These are phyloP conservation scores for Halictus ligatus DNA, from an alignment of 2,888 invertebrate species.

Conservation along the genomic window DNA sequence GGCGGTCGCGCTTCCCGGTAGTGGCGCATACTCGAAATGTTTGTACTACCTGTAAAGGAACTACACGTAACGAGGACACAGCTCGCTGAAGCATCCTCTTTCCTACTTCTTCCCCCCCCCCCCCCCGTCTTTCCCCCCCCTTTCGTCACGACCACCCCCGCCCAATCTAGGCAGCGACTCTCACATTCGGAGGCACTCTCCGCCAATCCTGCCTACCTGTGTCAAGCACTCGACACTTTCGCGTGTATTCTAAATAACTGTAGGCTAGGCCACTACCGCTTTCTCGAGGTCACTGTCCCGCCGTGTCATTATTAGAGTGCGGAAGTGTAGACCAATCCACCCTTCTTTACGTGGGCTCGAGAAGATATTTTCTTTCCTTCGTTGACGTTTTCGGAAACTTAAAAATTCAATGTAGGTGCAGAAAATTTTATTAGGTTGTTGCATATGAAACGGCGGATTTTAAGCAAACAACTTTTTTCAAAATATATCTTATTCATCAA, in stretches of 20 bases:
- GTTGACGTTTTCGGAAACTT: background rate
- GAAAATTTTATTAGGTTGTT: background rate
- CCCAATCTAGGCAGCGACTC: constrained; percentile 44
- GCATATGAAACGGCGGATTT: too few species aligned
- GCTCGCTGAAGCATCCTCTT: constrained; percentile 61
- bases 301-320: background rate
- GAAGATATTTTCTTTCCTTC: background rate
- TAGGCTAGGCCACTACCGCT: constrained; percentile 15
- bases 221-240: constrained; percentile 73
- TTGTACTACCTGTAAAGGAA: constrained; percentile 73
- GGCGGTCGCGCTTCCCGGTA: constrained; percentile 56
- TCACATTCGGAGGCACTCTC: constrained; percentile 54
- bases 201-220: constrained; percentile 65
- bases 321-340: background rate
- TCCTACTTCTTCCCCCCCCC: constrained; percentile 41
- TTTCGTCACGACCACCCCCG: constrained; percentile 17
- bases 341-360: fast-evolving
- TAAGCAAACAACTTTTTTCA: too few species aligned
- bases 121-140: background rate
- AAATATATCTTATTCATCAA: too few species aligned
- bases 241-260: constrained; percentile 71
- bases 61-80: constrained; percentile 76
- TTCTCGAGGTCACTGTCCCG: constrained; percentile 7
- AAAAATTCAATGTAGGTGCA: background rate
- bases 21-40: constrained; percentile 71